Evolutionary conservation across 2,113 vertebrate species (phyloP), one percentile per base, ranked within the genome.

Genomic region (Anthoscopus minutus): DNA sequence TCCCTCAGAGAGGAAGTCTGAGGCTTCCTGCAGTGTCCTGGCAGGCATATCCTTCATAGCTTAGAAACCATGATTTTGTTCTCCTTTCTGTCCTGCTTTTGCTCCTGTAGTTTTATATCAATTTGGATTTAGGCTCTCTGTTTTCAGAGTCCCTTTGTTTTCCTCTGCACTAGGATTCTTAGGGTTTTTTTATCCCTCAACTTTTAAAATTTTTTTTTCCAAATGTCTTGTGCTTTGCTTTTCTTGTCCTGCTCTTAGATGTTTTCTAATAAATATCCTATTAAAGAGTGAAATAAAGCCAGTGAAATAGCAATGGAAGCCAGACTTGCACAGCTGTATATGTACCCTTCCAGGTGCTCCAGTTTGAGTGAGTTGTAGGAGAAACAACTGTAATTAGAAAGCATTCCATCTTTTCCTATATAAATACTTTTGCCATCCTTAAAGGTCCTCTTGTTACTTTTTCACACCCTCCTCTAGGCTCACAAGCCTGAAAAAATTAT

Each of bases 1-100:
- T 93, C 82, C 88, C 76, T 81, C 13, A 33, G 92, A 90, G 87
- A 95, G 93, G 87, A 95, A 93, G 76, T 92, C 69, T 71, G 81
- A 90, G 47, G 72, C 69, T 80, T 95, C 82, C 83, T 94, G 87
- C 9, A 8, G 61, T 87, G 91, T 88, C 86, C 81, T 96, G 92
- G 93, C 88, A 92, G 79, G 79, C 42, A 62, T 89, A 37, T 33
- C 38, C 61, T 58, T 81, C 38, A 64, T 18, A 9, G 62, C 58
- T 92, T 50, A 79, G 77, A 91, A 91, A 69, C 15, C 25, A 37
- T 65, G 65, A 47, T 81, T 84, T 72, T 87, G 30, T 62, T 94
- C 84, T 64, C 40, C 60, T 92, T 91, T 93, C 65, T 86, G 17
- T 81, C 82, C 38, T 77, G 21, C 66, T 66, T 61, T 76, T 54